phyloP scores from a whole-genome alignment of 1,140 invertebrate species.

The Drosophila kurseongensis region DNA sequence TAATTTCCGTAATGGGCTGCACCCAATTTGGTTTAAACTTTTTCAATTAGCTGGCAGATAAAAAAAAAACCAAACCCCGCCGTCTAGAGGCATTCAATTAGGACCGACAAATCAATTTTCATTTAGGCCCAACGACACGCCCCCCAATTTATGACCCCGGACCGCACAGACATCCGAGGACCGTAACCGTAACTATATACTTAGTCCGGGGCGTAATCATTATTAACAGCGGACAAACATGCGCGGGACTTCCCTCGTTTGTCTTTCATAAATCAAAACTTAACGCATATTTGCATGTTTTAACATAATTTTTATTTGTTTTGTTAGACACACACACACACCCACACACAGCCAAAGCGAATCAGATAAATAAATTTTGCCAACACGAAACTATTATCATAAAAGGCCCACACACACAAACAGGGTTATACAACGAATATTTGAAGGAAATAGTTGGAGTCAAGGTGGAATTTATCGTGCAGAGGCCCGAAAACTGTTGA shows the following conservation, averaged over 20 bases:
- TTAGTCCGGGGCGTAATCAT: conserved; percentile 66
- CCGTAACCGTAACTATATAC: conserved; percentile 62
- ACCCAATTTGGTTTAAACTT: conserved; percentile 73
- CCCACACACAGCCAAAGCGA: conserved; percentile 30
- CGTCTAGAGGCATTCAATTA: conserved; percentile 72
- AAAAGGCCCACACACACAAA: conserved; percentile 61
- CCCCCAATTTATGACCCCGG: conserved; percentile 25
- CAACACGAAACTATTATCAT: conserved; percentile 84
- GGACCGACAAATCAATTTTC: conserved; percentile 72
- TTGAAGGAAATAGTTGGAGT: conserved; percentile 54
- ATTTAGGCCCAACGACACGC: conserved; percentile 41
- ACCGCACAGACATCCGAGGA: conserved; percentile 54
- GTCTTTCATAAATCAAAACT: conserved; percentile 82
- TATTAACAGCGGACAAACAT: conserved; percentile 72
- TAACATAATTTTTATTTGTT: conserved; percentile 84
- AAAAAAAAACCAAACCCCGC: background rate
- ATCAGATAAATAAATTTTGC: conserved; percentile 83
- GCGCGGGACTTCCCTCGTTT: conserved; percentile 43
- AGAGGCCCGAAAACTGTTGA: conserved; percentile 68
- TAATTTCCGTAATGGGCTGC: conserved; percentile 78
- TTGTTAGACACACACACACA: conserved; percentile 65
- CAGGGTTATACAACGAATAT: conserved; percentile 78
- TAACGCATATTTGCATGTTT: conserved; percentile 84
- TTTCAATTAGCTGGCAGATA: conserved; percentile 67
- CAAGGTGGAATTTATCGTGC: conserved; percentile 79